Evolutionary conservation across 2,797 vertebrate genomes (phyloP).

Genomic region (Muraenolepis orangiensis): DNA sequence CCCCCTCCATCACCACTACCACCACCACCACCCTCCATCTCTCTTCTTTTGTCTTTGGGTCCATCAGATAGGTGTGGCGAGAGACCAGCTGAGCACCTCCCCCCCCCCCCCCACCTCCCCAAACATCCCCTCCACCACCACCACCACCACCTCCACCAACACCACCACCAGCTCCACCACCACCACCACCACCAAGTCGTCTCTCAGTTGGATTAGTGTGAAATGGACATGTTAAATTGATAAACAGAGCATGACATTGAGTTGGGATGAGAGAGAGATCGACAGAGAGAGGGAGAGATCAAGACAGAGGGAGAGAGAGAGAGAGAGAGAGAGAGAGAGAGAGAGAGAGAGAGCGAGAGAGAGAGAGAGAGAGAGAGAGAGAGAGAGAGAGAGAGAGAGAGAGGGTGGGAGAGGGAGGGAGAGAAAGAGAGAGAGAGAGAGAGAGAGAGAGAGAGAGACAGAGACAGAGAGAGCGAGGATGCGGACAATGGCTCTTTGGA

Average conservation of each 20-base stretch:
- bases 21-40: slow-evolving; percentile 19
- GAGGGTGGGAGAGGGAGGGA: too few relatives aligned
- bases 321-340: slow-evolving; percentile 32
- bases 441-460: too few relatives aligned
- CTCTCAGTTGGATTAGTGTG: slow-evolving; percentile 77
- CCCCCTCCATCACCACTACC: background rate
- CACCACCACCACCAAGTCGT: too few relatives aligned
- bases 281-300: too few relatives aligned
- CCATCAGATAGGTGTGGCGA: slow-evolving; percentile 59
- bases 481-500: background rate
- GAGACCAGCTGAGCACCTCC: slow-evolving; percentile 76
- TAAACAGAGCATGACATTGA: slow-evolving; percentile 79
- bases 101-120: slow-evolving; percentile 39
- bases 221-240: slow-evolving; percentile 77
- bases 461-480: too few relatives aligned
- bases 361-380: too few relatives aligned
- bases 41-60: slow-evolving; percentile 54
- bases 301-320: background rate
- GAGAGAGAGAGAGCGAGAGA: too few relatives aligned
- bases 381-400: background rate
- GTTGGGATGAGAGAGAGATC: slow-evolving; percentile 66
- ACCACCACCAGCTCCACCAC: too few relatives aligned
- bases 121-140: slow-evolving; percentile 56
- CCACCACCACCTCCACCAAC: too few relatives aligned
- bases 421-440: too few relatives aligned